Evolutionary conservation across 2,888 invertebrate genomes (phyloP).

Genomic region (Polymixis flavicincta): DNA sequence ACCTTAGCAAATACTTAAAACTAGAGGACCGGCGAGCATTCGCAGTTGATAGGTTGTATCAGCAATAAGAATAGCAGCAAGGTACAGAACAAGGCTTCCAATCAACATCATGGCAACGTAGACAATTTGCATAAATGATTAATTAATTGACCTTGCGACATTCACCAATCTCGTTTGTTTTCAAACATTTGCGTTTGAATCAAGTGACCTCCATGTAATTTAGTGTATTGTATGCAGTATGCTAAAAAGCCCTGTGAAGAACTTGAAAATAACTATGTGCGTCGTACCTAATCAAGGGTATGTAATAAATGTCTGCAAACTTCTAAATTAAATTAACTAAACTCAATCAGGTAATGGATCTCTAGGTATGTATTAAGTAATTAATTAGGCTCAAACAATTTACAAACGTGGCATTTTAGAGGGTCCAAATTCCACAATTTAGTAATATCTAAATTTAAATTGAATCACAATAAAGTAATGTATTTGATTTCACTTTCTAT

Average conservation of each 20-base stretch:
- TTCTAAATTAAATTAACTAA: constrained; percentile 12
- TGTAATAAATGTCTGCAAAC: not conserved
- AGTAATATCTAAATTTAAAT: constrained; percentile 7
- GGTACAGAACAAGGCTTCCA: not conserved
- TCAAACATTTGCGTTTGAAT: not conserved
- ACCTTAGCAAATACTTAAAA: not conserved
- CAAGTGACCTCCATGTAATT: not conserved
- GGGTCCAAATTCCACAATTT: not conserved
- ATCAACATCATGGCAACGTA: not conserved
- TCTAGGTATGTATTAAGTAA: not conserved
- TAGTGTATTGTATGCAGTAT: not conserved
- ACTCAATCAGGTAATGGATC: not conserved
- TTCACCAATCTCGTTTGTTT: not conserved
- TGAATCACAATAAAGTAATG: not conserved
- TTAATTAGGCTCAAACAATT: constrained; percentile 10
- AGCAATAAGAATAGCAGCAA: not conserved
- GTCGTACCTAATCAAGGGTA: not conserved
- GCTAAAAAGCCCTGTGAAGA: not conserved
- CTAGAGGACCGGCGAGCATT: too few species aligned
- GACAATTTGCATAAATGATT: constrained; percentile 15
- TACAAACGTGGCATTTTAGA: constrained; percentile 8
- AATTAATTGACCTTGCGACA: constrained; percentile 4
- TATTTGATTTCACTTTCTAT: constrained; percentile 22
- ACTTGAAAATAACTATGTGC: not conserved
- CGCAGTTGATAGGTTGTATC: not conserved